Evolutionary conservation across 1,140 invertebrate genomes (phyloP).

Genomic region (Trichonephila clavata): DNA sequence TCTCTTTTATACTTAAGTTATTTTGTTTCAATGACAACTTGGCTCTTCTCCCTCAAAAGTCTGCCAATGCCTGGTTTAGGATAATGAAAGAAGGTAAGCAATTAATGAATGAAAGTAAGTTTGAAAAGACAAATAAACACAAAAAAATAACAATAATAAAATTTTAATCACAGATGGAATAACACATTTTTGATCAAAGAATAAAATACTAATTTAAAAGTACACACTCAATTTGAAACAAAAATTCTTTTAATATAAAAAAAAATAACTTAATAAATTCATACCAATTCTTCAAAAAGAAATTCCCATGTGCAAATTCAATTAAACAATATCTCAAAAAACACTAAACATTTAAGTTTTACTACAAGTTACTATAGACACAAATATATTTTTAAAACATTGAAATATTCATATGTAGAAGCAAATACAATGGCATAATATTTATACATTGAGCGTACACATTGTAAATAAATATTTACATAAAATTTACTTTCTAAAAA

Average conservation of each 20-base stretch:
- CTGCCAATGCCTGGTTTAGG: too few species aligned
- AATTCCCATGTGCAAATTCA: background rate
- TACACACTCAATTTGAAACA: background rate
- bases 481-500: background rate
- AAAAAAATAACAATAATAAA: background rate
- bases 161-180: background rate
- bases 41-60: too few species aligned
- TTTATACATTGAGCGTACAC: background rate
- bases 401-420: background rate
- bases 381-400: background rate
- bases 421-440: background rate
- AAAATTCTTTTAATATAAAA: background rate
- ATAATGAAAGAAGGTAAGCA: too few species aligned
- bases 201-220: background rate
- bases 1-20: too few species aligned
- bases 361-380: background rate
- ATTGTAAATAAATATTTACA: constrained; percentile 16
- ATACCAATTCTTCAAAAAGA: background rate
- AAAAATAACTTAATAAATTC: background rate
- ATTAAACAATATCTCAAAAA: too few species aligned
- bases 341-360: background rate
- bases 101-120: background rate
- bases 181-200: background rate
- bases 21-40: too few species aligned
- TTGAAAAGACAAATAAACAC: background rate